Evolutionary conservation across 2,797 vertebrate species (phyloP).

Genomic region (Syncerus caffer): DNA sequence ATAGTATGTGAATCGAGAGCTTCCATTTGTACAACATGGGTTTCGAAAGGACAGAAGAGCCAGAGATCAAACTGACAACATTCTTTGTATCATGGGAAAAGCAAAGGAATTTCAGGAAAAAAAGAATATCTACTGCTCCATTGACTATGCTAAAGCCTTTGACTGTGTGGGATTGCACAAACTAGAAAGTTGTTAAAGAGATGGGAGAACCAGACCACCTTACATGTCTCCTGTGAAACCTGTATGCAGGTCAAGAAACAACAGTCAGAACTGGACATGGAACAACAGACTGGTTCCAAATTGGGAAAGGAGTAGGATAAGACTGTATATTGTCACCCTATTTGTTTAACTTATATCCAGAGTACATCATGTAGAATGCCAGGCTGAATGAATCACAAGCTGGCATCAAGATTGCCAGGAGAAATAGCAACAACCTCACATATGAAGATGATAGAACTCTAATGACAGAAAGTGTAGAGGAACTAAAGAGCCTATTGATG

Average conservation of each 20-base stretch:
- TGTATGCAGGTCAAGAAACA: not conserved
- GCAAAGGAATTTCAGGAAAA: not conserved
- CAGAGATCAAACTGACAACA: not conserved
- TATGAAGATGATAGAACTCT: not conserved
- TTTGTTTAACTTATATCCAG: not conserved
- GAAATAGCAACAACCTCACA: not conserved
- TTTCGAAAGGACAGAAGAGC: not conserved
- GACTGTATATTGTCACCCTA: not conserved
- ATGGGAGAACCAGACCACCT: not conserved
- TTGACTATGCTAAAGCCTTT: not conserved
- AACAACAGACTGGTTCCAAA: not conserved
- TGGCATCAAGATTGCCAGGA: not conserved
- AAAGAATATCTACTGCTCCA: not conserved
- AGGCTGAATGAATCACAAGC: not conserved
- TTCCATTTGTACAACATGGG: not conserved
- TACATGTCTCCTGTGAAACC: not conserved
- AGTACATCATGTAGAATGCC: not conserved
- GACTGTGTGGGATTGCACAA: not conserved
- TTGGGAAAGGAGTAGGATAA: not conserved
- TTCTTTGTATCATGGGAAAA: not conserved
- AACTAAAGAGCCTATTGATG: not conserved
- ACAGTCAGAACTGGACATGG: not conserved
- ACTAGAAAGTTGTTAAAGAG: not conserved
- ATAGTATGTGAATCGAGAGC: not conserved
- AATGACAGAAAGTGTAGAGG: not conserved